Base-by-base conservation (phyloP, 2,888 invertebrate genomes). In the Pedicia rivosa region DNA sequence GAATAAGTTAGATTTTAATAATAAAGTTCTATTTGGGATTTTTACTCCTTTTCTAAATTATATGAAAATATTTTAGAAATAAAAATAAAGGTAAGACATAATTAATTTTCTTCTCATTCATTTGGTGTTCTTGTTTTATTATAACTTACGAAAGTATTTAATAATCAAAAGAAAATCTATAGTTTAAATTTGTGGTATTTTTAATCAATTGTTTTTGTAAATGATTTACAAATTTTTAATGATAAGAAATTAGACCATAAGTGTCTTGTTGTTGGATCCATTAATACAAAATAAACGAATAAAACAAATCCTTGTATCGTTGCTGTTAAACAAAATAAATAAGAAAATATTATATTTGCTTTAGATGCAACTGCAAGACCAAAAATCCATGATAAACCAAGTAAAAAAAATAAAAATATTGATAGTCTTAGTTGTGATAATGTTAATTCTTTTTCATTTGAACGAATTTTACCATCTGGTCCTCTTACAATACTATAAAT, bases 301-400 rank as follows among this genome's bases (percentile, higher is more conserved):
- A 73, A 54, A 7, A 73, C 67, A 49, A 73, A 70, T 1, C 74
- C 73, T 48, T 74, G 72, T 14, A 72, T 44, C 0, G 73, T 70
- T 5, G 72, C 68, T 1, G 71, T 70, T n/a, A 72, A 49, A 48
- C 72, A 73, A 47, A 74, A 74, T 1, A 74, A 54, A 49, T 73
- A 74, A 0, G 72, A 69, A 57, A 72, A 72, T 15, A 67, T 46
- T 15, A 67, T 42, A 8, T 58, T 53, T 15, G 62, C 61, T 4
- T 54, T 57, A 31, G 66, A 59, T 46, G 67, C 66, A 2, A 68
- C 67, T 45, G 70, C 60, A 22, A 73, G 50, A 5, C 72, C 73
- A 49, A 74, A 74, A 16, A 72, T 55, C 73, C 73, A 74, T 2
- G 72, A 67, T 3, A 73, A 53, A 1, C 74, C 73, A 12, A 74